Percentiles rank a stretch among this genome's conserved stretches.
Conservation (phyloP, 2,113 vertebrate genomes). For the Pholis gunnellus region DNA sequence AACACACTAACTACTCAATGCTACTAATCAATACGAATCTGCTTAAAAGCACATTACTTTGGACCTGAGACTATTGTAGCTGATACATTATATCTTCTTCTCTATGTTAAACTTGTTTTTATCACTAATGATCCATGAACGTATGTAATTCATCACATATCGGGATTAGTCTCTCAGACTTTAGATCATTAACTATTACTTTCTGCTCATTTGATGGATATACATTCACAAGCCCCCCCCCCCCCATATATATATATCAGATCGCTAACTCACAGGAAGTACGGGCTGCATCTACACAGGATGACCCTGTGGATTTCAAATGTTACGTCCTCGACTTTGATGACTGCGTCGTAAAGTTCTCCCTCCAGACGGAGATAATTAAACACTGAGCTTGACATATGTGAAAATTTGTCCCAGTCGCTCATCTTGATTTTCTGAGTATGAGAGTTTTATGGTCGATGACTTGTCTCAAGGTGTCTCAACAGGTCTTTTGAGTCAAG, state of each 20-base stretch:
- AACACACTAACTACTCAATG: too few relatives aligned
- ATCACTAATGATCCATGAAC: neutral
- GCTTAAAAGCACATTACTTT: too few relatives aligned
- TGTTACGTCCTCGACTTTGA: slow-evolving; percentile 13
- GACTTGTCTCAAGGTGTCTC: neutral
- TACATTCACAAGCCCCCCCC: too few relatives aligned
- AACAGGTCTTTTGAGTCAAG: neutral
- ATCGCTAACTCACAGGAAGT: slow-evolving; percentile 46
- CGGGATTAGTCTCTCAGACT: neutral
- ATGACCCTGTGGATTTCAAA: slow-evolving; percentile 53
- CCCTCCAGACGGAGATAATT: slow-evolving; percentile 15
- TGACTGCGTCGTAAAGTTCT: slow-evolving; percentile 34
- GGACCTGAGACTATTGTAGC: neutral
- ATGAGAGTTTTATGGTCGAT: neutral
- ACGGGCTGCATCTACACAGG: slow-evolving; percentile 28
- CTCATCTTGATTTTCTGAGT: slow-evolving; percentile 8
- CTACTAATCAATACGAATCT: too few relatives aligned
- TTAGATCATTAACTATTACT: neutral
- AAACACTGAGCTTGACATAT: neutral
- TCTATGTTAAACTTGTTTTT: neutral
- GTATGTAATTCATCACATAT: neutral
- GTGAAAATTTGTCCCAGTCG: fast-evolving
- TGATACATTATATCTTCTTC: neutral
- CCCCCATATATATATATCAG: neutral
- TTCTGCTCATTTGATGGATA: neutral